Conservation (phyloP, 2,888 invertebrate genomes). For the Perithous albicinctus region DNA sequence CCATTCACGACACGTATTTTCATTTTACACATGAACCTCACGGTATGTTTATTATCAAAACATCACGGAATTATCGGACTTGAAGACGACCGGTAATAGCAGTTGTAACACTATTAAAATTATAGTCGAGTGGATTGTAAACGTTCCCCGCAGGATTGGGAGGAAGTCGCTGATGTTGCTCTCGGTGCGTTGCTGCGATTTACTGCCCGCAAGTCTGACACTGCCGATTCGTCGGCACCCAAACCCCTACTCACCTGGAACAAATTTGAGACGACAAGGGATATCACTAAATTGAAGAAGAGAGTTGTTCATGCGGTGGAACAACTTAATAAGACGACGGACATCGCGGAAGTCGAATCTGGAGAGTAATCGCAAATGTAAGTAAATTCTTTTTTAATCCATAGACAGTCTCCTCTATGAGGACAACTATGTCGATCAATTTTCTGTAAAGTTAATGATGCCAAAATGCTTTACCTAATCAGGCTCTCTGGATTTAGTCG, state of each 20-base stretch:
- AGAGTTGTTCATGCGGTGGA: constrained; percentile 78
- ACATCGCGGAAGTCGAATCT: constrained; percentile 75
- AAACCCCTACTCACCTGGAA: constrained; percentile 83
- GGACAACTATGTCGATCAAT: no score
- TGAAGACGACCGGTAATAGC: background rate
- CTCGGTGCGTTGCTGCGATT: constrained; percentile 89
- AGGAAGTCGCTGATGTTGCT: constrained; percentile 90
- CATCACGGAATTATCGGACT: background rate
- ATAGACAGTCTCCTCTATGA: no score
- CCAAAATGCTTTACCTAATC: no score
- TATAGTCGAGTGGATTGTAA: background rate
- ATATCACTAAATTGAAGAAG: constrained; percentile 79
- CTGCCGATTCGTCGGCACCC: constrained; percentile 85
- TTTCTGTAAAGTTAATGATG: no score
- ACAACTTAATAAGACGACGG: constrained; percentile 71
- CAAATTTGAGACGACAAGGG: constrained; percentile 77
- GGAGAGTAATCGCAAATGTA: constrained; percentile 29
- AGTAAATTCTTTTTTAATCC: background rate
- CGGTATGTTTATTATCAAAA: constrained; percentile 4
- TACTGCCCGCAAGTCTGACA: constrained; percentile 87
- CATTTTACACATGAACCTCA: background rate
- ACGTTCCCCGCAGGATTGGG: constrained; percentile 89
- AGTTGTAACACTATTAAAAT: background rate
- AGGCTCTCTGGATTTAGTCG: no score
- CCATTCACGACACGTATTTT: background rate